Evolutionary conservation across 2,113 vertebrate genomes (phyloP).

Genomic region (Galbula dea): DNA sequence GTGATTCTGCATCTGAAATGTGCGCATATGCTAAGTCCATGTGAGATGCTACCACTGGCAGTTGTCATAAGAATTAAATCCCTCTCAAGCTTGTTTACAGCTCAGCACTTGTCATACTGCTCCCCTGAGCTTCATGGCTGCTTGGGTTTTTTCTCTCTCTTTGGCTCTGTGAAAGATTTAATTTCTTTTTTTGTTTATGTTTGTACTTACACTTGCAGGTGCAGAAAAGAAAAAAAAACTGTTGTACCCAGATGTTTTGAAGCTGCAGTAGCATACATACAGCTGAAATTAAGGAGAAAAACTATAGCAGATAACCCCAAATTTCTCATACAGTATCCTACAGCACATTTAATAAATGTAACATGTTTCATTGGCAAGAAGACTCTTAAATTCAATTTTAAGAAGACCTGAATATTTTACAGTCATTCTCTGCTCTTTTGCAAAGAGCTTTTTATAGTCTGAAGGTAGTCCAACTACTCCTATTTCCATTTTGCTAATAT

Average conservation of each 20-base stretch:
- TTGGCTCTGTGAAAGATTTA: slow-evolving; percentile 73
- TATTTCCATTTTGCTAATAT: background rate
- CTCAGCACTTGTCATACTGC: slow-evolving; percentile 78
- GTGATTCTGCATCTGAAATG: slow-evolving; percentile 68
- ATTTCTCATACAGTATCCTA: slow-evolving; percentile 24
- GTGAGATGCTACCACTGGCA: slow-evolving; percentile 75
- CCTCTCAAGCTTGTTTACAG: slow-evolving; percentile 82
- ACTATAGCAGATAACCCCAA: slow-evolving; percentile 35
- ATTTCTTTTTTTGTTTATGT: slow-evolving; percentile 80
- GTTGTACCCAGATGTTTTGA: slow-evolving; percentile 76
- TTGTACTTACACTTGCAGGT: slow-evolving; percentile 78
- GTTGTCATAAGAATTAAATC: slow-evolving; percentile 84
- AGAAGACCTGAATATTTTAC: slow-evolving; percentile 23
- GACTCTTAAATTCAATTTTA: slow-evolving; percentile 22
- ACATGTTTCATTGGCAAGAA: slow-evolving; percentile 36
- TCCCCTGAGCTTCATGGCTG: slow-evolving; percentile 79
- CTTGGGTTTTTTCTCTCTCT: slow-evolving; percentile 38
- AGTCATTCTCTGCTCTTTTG: slow-evolving; percentile 12
- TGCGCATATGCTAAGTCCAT: slow-evolving; percentile 75
- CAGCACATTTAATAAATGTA: slow-evolving; percentile 57
- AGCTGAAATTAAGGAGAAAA: slow-evolving; percentile 72
- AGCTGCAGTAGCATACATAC: slow-evolving; percentile 61
- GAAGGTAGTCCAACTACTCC: background rate
- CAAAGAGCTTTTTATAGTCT: slow-evolving; percentile 5
- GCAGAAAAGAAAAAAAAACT: slow-evolving; percentile 71